phyloP scores from a whole-genome alignment of 1,140 invertebrate genomes.

The Pygmarrhopalites habei region DNA sequence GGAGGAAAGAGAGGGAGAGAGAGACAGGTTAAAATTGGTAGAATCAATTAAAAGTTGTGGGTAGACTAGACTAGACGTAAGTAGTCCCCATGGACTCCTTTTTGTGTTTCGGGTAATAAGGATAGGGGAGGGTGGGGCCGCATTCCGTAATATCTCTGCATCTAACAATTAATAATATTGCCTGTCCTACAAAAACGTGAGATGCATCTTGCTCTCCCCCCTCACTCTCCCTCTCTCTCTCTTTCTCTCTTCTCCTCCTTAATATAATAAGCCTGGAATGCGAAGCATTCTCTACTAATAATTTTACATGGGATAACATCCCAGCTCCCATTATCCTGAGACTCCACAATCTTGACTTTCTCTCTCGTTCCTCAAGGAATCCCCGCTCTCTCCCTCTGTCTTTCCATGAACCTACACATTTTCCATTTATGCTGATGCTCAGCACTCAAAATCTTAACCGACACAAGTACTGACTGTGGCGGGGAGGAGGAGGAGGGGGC shows the following conservation, averaged over 20 bases:
- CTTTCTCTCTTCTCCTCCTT: not conserved
- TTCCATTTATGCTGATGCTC: no score
- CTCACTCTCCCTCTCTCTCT: not conserved
- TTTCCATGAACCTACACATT: not conserved
- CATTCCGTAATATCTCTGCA: constrained; percentile 38
- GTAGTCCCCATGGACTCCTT: constrained; percentile 33
- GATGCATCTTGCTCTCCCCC: constrained; percentile 29
- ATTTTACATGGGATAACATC: constrained; percentile 34
- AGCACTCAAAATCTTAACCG: no score
- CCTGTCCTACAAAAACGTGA: constrained; percentile 39
- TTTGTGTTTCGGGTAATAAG: constrained; percentile 37
- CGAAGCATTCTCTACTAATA: constrained; percentile 26
- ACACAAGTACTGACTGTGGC: no score
- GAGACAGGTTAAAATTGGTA: constrained; percentile 18
- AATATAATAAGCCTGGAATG: constrained; percentile 9
- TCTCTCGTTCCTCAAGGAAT: not conserved
- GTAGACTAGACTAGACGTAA: constrained; percentile 11
- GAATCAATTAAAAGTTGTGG: constrained; percentile 38
- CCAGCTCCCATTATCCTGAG: constrained; percentile 9
- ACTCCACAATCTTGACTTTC: not conserved
- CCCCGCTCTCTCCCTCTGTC: not conserved
- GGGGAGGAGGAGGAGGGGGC: no score
- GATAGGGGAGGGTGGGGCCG: constrained; percentile 4
- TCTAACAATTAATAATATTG: constrained; percentile 39
- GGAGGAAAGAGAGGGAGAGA: not conserved